Base-by-base conservation (phyloP, 2,888 invertebrate genomes). In the Orthosia cruda region DNA sequence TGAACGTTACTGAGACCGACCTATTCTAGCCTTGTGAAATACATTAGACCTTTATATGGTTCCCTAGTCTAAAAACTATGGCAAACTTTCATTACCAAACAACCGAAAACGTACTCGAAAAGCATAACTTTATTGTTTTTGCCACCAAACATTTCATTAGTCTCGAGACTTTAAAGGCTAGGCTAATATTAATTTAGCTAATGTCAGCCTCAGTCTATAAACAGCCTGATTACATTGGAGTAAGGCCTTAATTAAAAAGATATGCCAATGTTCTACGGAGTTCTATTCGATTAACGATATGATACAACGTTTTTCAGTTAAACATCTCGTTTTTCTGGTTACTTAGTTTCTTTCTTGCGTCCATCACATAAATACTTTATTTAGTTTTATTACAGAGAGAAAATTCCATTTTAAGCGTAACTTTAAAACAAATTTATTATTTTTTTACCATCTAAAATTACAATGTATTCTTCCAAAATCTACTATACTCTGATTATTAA, bases 131-230 rank as follows among this genome's bases (percentile, higher is more conserved):
- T 20, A 66, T 62, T 67, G 52, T 70, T 74, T 70, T 55, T 68
- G 11, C 16, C 9, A 16, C 55, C 16, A 62, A 52, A 67, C 26
- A 67, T 66, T 59, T 40, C 66, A 20, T 23, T 77, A n/a, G 18
- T 50, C 20, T 63, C 55, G 16, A 57, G 69, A 49, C 55, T 32
- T 32, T 50, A 9, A 4, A 57, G 23, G n/a, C 49, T 49, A 54
- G 68, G 68, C 74, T 61, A 62, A 76, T 63, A 81, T 77, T 80
- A 84, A 84, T 85, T 82, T 80, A 82, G 64, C 63, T 84, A 69
- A 82, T 82, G 77, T 70, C 68, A 69, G 67, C 69, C 45, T 16
- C 57, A 70, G 32, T 72, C 66, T 70, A 72, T 67, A 79, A 63
- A 49, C 5, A 32, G 52, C 58, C 65, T 85, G 71, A 80, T 85